phyloP scores from a whole-genome alignment of 2,888 invertebrate species.

The Yponomeuta evonymella region DNA sequence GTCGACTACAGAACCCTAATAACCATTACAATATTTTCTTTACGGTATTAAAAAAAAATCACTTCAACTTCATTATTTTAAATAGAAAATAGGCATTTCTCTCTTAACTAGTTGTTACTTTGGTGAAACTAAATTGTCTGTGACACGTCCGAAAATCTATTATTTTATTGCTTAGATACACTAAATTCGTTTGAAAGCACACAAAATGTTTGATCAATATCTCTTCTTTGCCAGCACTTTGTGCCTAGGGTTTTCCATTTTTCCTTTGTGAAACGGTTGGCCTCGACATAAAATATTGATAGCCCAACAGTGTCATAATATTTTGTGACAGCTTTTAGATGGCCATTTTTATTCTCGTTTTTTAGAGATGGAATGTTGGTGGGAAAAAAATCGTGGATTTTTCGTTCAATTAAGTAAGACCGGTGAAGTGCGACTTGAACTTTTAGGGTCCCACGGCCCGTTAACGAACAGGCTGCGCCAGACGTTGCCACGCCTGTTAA shows the following conservation, averaged over 20 bases:
- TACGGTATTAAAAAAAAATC: too few species aligned
- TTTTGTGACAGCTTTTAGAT: slow-evolving; percentile 4
- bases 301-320: slow-evolving; percentile 13
- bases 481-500: too few species aligned
- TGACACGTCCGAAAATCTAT: neutral
- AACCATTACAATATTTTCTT: too few species aligned
- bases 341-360: neutral
- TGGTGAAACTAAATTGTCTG: neutral
- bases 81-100: too few species aligned
- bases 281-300: slow-evolving; percentile 13
- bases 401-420: too few species aligned
- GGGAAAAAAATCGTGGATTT: neutral
- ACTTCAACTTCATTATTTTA: too few species aligned
- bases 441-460: too few species aligned
- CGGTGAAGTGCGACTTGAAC: too few species aligned
- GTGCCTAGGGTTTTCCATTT: neutral
- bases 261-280: slow-evolving; percentile 1
- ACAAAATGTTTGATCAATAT: neutral
- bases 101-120: too few species aligned
- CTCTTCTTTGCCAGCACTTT: neutral
- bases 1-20: too few species aligned
- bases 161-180: neutral
- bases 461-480: too few species aligned
- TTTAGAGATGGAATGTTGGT: neutral
- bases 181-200: neutral